Percentiles rank a stretch among this genome's conserved stretches.
phyloP scores from a whole-genome alignment of 1,140 invertebrate genomes.

The Doryteuthis pealeii region DNA sequence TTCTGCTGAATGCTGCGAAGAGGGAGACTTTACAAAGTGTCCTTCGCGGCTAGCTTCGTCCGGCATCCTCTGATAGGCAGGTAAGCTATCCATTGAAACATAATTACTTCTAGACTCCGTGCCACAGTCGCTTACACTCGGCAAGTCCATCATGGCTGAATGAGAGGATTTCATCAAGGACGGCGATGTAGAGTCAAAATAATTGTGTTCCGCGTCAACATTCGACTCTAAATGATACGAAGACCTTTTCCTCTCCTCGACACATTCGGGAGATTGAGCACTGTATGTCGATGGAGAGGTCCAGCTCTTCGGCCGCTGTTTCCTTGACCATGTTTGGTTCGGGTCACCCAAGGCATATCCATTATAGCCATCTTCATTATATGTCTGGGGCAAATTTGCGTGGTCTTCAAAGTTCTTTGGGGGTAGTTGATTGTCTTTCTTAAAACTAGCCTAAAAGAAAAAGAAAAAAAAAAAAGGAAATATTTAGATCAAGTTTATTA shows the following conservation, averaged over 20 bases:
- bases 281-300: background rate
- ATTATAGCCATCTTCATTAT: background rate
- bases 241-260: slow-evolving; percentile 4
- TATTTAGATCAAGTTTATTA: no score
- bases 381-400: background rate
- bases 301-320: background rate
- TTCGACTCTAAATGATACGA: background rate
- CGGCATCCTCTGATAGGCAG: background rate
- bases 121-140: background rate
- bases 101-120: background rate
- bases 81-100: background rate
- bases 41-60: no score
- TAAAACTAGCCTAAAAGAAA: no score
- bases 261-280: background rate
- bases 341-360: background rate
- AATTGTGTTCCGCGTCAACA: background rate
- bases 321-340: background rate
- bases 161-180: background rate
- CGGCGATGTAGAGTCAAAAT: background rate
- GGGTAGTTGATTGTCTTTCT: no score
- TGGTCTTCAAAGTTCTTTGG: no score
- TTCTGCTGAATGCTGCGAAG: no score
- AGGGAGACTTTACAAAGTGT: no score
- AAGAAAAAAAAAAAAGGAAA: no score
- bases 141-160: background rate